phyloP scores from a whole-genome alignment of 2,113 vertebrate species.

The Lagopus leucura region DNA sequence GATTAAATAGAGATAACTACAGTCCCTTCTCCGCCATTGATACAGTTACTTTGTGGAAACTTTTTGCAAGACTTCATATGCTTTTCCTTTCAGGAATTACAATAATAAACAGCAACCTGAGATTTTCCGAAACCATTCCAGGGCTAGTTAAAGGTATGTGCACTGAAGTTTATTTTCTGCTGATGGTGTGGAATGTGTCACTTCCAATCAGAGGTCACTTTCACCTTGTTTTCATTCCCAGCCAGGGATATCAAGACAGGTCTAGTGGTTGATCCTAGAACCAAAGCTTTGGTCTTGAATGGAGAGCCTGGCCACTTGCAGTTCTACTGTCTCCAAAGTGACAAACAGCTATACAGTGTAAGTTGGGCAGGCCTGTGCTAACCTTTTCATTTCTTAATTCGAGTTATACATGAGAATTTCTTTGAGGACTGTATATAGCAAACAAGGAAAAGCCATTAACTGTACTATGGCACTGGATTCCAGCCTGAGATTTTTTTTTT shows the following conservation, averaged over 20 bases:
- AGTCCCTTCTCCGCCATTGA: background rate
- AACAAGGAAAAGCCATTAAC: background rate
- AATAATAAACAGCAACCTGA: constrained; percentile 88
- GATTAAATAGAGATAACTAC: background rate
- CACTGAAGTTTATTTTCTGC: background rate
- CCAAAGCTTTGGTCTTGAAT: constrained; percentile 92
- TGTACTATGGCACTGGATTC: background rate
- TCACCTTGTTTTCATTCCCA: constrained; percentile 60
- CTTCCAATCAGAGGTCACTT: background rate
- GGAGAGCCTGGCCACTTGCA: constrained; percentile 97
- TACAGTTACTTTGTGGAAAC: background rate
- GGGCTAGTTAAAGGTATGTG: constrained; percentile 91
- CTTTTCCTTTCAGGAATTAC: constrained; percentile 83
- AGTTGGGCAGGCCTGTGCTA: constrained; percentile 54
- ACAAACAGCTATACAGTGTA: constrained; percentile 94
- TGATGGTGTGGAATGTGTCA: background rate
- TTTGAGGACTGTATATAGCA: background rate
- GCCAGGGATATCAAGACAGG: constrained; percentile 83
- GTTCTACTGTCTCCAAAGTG: constrained; percentile 92
- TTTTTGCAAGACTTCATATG: background rate
- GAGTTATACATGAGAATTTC: background rate
- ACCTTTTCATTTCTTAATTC: background rate
- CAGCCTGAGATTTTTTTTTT: background rate
- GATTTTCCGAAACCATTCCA: constrained; percentile 88
- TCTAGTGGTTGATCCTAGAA: constrained; percentile 90